Base-by-base conservation (phyloP, 2,113 vertebrate genomes). In the Coregonus clupeaformis region DNA sequence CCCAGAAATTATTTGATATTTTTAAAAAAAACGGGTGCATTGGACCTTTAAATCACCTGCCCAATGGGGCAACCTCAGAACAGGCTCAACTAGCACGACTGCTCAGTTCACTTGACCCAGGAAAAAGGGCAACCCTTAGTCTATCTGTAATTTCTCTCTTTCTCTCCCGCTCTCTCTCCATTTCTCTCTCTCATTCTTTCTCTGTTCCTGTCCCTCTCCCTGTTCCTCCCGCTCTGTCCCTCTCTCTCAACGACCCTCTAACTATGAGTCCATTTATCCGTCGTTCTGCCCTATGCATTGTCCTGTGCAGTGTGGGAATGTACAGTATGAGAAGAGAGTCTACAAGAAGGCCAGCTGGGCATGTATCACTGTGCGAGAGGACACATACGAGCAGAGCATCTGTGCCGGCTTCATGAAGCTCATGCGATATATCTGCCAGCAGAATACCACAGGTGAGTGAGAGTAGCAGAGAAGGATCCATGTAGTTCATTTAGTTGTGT, bases 371-470 rank as follows among this genome's bases (percentile, higher is more conserved):
- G 85, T 91, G 83, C 72, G 87, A 0, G 89, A 92, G 45, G 82
- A 91, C 0, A 88, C 85, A 30, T 93, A 93, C 0, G 92, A 93
- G 5, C 92, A 93, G 85, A 93, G 92, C 77, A 92, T 89, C 65
- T 93, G 92, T 76, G 83, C 90, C 0, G 92, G 91, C 0, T 93
- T 93, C 84, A 93, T 93, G 92, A 93, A 93, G 86, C 85, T 93
- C n/a, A 93, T 93, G 92, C 89, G 86, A 84, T 93, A 93, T 85
- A 93, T 93, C 32, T 93, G 92, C 3, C 88, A 92, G 70, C 91
- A 93, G 80, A 93, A 93, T 24, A 91, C 91, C 72, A 81, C 89
- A 89, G 92, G 92, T 93, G 88, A 91, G 65, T 93, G 87, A 91
- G 30, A 57, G 63, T 32, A 20, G 63, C 25, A 18, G 65, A 67